Percentiles rank a stretch among this genome's conserved stretches.
These are phyloP conservation scores for Heptranchias perlo DNA, from an alignment of 2,113 vertebrate species.

Conservation along the genomic window DNA sequence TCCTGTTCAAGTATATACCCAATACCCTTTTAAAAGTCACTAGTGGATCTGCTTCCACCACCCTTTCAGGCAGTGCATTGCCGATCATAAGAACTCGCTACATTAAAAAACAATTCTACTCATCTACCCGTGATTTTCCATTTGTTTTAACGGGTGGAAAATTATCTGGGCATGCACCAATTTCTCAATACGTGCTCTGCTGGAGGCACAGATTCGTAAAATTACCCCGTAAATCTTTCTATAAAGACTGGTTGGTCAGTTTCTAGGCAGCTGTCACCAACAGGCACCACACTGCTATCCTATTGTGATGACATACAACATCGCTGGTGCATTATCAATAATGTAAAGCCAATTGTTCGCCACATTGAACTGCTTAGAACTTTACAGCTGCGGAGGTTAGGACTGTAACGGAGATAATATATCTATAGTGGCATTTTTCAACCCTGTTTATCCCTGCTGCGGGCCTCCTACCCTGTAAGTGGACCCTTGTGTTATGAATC, in stretches of 20 bases:
- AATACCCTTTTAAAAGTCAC: not conserved
- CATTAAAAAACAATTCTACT: no score
- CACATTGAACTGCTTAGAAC: not conserved
- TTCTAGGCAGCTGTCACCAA: not conserved
- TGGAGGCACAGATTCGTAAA: no score
- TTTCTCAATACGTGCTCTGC: no score
- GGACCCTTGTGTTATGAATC: not conserved
- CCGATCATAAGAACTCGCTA: not conserved
- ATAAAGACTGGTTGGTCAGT: not conserved
- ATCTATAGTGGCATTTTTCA: not conserved
- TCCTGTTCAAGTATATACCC: not conserved
- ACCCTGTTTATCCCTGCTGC: not conserved
- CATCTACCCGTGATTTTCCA: no score
- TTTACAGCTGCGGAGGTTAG: no score
- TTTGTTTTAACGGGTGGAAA: no score
- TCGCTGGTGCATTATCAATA: not conserved
- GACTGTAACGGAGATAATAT: not conserved
- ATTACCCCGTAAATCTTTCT: no score
- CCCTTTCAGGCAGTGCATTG: not conserved
- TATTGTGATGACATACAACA: no score
- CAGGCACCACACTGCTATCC: no score
- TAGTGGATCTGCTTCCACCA: not conserved
- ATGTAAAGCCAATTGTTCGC: not conserved
- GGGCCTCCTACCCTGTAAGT: not conserved
- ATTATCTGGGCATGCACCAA: no score